Conservation (phyloP, 64 coral and sea anemone genomes). For the Stichodactyla helianthus region DNA sequence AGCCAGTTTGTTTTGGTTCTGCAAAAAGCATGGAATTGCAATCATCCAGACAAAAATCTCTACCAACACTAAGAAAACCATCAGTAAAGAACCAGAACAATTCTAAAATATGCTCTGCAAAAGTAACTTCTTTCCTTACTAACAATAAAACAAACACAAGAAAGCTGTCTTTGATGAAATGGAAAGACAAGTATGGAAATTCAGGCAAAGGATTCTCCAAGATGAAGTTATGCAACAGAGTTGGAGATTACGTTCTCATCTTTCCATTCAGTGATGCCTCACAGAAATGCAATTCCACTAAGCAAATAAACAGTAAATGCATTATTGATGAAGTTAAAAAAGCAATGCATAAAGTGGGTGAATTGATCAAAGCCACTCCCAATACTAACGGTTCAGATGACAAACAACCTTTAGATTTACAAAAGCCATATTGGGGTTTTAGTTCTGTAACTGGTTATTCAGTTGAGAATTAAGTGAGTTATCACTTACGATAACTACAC, state of each 20-base stretch:
- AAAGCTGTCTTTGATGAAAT: neutral
- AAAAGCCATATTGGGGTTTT: conserved; percentile 22
- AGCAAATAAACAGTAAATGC: conserved; percentile 4
- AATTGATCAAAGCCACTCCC: neutral
- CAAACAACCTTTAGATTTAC: neutral
- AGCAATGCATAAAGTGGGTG: neutral
- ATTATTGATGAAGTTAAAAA: conserved; percentile 26
- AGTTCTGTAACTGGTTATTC: neutral
- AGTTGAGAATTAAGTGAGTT: neutral
- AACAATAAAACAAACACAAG: neutral
- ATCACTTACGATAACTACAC: too few species aligned
- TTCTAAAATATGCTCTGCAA: neutral
- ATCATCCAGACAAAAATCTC: neutral
- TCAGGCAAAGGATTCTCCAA: neutral
- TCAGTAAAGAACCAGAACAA: neutral
- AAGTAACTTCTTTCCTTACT: neutral
- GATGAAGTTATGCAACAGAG: neutral
- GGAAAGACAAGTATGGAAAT: neutral
- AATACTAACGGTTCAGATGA: neutral
- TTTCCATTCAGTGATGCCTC: conserved; percentile 24
- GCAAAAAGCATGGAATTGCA: neutral
- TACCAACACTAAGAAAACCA: neutral
- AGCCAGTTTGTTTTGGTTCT: neutral
- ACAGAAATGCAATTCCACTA: conserved; percentile 7
- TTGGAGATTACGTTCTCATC: conserved; percentile 1